phyloP scores from a whole-genome alignment of 2,797 vertebrate genomes.

The Sebastes iracundus region DNA sequence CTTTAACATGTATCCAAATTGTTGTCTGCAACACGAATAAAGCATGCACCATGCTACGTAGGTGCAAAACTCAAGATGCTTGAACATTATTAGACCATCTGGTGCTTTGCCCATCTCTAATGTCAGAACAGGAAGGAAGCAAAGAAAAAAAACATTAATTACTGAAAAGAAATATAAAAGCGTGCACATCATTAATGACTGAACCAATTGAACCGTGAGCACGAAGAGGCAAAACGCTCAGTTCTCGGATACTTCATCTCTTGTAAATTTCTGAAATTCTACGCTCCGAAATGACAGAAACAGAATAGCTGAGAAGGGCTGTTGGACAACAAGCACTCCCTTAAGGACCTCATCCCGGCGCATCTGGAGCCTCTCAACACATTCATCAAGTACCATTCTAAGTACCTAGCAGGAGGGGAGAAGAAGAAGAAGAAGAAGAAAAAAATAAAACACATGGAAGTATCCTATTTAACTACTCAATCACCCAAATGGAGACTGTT shows the following conservation, averaged over 20 bases:
- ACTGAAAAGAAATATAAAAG: background rate
- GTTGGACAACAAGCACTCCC: conserved; percentile 45
- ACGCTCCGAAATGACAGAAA: background rate
- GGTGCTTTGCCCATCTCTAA: background rate
- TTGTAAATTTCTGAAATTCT: conserved; percentile 1
- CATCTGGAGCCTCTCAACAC: conserved; percentile 67
- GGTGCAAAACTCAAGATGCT: background rate
- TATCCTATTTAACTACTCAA: conserved; percentile 66
- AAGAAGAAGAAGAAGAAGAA: background rate
- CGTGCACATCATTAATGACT: background rate
- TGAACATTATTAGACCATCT: conserved; percentile 19
- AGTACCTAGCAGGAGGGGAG: conserved; percentile 27
- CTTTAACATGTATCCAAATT: no score
- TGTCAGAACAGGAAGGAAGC: background rate
- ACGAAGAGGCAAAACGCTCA: background rate
- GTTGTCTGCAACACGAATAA: background rate
- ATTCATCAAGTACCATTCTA: conserved; percentile 50
- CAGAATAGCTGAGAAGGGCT: conserved; percentile 34
- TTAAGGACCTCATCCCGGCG: conserved; percentile 20
- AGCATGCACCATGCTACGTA: background rate
- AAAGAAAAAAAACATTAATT: background rate
- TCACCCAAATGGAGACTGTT: conserved; percentile 69
- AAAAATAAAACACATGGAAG: conserved; percentile 26
- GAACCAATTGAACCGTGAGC: background rate
- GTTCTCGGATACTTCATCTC: background rate